Evolutionary conservation across 2,797 vertebrate genomes (phyloP), one percentile per base, ranked within the genome.

Genomic region (Acrocephalus scirpaceus): DNA sequence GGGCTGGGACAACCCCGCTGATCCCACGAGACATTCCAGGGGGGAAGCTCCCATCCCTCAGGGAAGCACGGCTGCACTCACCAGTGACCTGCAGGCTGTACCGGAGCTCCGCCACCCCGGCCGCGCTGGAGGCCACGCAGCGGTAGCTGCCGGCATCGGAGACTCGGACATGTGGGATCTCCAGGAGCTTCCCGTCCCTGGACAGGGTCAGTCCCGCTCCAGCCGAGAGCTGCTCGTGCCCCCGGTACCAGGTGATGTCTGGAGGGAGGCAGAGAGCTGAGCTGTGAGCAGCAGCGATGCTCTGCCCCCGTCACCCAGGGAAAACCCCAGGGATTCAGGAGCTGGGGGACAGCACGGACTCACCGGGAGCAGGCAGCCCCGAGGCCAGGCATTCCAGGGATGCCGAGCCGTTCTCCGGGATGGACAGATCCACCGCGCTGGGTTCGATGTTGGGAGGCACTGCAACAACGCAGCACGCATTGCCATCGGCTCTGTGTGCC

Each of bases 211-310:
- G 10, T 1, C 95, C 95, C 0, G 36, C 45, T 53, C 48, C 7
- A 1, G 74, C 40, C 2, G 13, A 74, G 65, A 98, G 36, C 44
- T 80, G 94, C 88, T 95, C 91, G 0, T 16, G 45, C 20, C 92
- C 98, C 94, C 97, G 98, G 90, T 95, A 98, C 98, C 98, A 98
- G 58, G 95, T 19, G 29, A 98, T 61, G 12, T 94, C 98, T 98
- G 79, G 7, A 77, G 67, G 42, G 38, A 70, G 25, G 47, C 54
- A 26, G 34, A 9, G 56, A 78, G 36, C 40, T 0, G 7, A 51
- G 77, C 23, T 14, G 6, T 5, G 18, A 13, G 76, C 26, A 13
- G 76, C 26, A 54, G 22, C 0, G 1, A 10, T 6, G 61, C 71
- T 72, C 74, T 30, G 29, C 51, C 7, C 36, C 7, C 13, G 9